Evolutionary conservation across 2,888 invertebrate species (phyloP), one percentile per base, ranked within the genome.

Genomic region (Aromia moschata): DNA sequence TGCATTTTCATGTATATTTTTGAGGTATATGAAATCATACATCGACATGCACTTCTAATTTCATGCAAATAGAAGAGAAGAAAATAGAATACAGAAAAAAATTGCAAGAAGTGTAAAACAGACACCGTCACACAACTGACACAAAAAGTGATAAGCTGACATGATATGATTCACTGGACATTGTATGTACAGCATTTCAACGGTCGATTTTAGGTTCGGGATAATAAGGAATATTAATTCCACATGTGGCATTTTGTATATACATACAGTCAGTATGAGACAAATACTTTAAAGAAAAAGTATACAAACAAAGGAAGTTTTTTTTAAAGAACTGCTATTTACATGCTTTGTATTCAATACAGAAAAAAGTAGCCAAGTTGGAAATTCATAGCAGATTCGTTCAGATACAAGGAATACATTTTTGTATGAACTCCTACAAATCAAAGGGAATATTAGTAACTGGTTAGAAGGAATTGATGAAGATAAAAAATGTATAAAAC

Each of bases 51-150:
- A 72, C 62, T 65, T 61, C 65, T 72, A 67, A 73, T 41, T 60
- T 63, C 75, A 77, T 76, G 75, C 75, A 77, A 57, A 70, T 63
- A 73, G 72, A 74, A 73, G 72, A 75, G 73, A 73, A 73, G 72
- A 75, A 73, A 75, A 69, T 71, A 75, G 70, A 74, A 69, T 69
- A 64, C 71, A 72, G 68, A 71, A 69, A n/a, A n/a, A 71, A 69
- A 68, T 76, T 77, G 77, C 76, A 76, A 69, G 67, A 72, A 69
- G 71, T 72, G 70, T 69, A 68, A n/a, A 70, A 72, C 70, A 67
- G 68, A 72, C 69, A 75, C 65, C 71, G 68, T 71, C 68, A 73
- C 71, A 74, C 70, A 73, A 73, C 70, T 70, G 70, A 67, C 73
- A 74, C 72, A 72, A 71, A 71, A 72, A 72, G 72, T 72, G 72